Evolutionary conservation across 2,888 invertebrate species (phyloP), one percentile per base, ranked within the genome.

Genomic region (Pseudoips prasinana): DNA sequence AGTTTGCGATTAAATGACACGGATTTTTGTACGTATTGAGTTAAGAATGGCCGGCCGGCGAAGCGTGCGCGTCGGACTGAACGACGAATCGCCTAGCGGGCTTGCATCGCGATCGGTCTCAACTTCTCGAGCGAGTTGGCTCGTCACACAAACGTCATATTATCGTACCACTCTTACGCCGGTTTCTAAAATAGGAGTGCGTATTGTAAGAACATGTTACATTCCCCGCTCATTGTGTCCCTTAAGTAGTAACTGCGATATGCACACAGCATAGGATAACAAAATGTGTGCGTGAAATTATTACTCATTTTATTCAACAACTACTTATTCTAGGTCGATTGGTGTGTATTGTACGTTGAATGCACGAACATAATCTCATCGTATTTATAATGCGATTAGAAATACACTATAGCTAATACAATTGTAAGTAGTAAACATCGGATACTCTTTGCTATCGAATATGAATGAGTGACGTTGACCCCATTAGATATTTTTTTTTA

Each of bases 111-210:
- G n/a, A 65, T 64, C 67, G 64, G 53, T 49, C 53, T 53, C 51
- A 50, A 46, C 27, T 58, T 49, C 53, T 53, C 51, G 50, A 46
- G 29, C 59, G 58, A 40, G 44, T 33, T 58, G 61, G 46, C 60
- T 57, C 50, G 58, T 62, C 51, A 56, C 58, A 48, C 65, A 64
- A 70, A 79, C 77, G 75, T 79, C 76, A 81, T 62, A n/a, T 60
- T 67, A 77, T 73, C 73, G 67, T 66, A 57, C 71, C 64, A 74
- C 66, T 78, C 72, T 46, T 71, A 81, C 81, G 75, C 77, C 54
- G 73, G 40, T 58, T 47, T 42, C 28, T 29, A 40, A 18, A 22
- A 23, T n/a, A 10, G n/a, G 18, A 11, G 18, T 9, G 19, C 10
- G 25, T 26, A 49, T 49, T 41, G 46, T 29, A 29, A 33, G 29